A percentile compares a stretch with the other conserved stretches of the same genome.
Evolutionary conservation across 2,888 invertebrate species (phyloP).

Genomic region (Galeopsomyia nigrocyanea): DNA sequence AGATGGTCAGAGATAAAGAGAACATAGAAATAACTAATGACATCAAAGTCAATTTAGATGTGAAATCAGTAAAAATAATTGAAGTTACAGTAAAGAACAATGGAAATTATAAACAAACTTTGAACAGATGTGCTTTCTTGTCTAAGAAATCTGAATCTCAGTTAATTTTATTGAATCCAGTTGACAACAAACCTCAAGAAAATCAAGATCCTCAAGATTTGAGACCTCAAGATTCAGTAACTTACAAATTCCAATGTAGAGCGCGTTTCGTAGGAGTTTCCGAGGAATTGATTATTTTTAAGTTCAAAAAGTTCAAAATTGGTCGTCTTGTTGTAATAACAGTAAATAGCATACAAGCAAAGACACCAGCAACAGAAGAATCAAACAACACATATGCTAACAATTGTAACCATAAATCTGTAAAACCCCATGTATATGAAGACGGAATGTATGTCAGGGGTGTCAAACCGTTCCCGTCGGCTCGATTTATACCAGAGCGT

Average conservation of each 20-base stretch:
- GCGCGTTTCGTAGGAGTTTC: constrained; percentile 75
- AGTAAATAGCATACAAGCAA: constrained; percentile 62
- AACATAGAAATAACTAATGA: constrained; percentile 73
- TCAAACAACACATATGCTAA: constrained; percentile 10
- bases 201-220: constrained; percentile 56
- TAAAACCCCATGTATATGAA: constrained; percentile 40
- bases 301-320: constrained; percentile 74
- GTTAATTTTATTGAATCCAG: constrained; percentile 69
- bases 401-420: constrained; percentile 22
- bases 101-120: constrained; percentile 64
- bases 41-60: constrained; percentile 66
- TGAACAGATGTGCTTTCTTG: constrained; percentile 72
- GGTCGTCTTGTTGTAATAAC: constrained; percentile 73
- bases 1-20: constrained; percentile 67
- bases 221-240: constrained; percentile 67
- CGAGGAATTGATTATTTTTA: constrained; percentile 74
- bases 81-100: constrained; percentile 70
- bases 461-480: constrained; percentile 69
- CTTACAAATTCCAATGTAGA: constrained; percentile 71
- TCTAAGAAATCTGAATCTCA: constrained; percentile 72
- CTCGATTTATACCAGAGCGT: constrained; percentile 75
- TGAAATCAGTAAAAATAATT: constrained; percentile 68
- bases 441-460: constrained; percentile 69
- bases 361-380: background rate
- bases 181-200: constrained; percentile 54